Evolutionary conservation across 1,140 invertebrate genomes (phyloP), one percentile per base, ranked within the genome.

Genomic region (Oedothorax gibbosus): DNA sequence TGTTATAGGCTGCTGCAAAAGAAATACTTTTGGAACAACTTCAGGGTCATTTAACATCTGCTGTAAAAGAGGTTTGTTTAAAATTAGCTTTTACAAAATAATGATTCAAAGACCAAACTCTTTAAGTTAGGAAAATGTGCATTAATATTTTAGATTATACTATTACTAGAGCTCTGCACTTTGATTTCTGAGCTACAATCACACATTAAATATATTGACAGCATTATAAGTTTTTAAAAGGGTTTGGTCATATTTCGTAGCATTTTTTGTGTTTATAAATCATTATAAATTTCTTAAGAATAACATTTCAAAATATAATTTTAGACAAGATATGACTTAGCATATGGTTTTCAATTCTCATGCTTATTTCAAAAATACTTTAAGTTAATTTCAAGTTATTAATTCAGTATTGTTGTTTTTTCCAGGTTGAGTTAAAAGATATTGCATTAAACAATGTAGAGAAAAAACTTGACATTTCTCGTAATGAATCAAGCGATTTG

Each of bases 381-480:
- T 62, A 15, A 62, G 57, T 62, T 62, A 15, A 18, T 15, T 62
- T 62, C 35, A 35, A 62, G 20, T 68, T 68, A 68, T 68, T 68
- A 18, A 18, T 21, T 18, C 11, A 68, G 65, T 50, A 51, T 71
- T 71, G 10, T 14, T 77, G 21, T 64, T 60, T 11, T 79, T 54
- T 20, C 8, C 65, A 84, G 81, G 72, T 75, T 12, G 81, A 84
- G 18, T 18, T 84, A 12, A 84, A 84, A 56, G 81, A 84, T 66
- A 75, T 50, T 62, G 72, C 81, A n/a, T 66, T 84, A 49, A 20
- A 8, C 18, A 84, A 84, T 64, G n/a, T 84, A n/a, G 81, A 84
- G 60, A 84, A 57, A 50, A 84, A 84, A 12, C 54, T 84, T 20
- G 71, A 84, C 35, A 9, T 18, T 7, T 84, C 81, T 56, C 81